Evolutionary conservation across 2,113 vertebrate species (phyloP).

Genomic region (Tenebrosternarchus preto): DNA sequence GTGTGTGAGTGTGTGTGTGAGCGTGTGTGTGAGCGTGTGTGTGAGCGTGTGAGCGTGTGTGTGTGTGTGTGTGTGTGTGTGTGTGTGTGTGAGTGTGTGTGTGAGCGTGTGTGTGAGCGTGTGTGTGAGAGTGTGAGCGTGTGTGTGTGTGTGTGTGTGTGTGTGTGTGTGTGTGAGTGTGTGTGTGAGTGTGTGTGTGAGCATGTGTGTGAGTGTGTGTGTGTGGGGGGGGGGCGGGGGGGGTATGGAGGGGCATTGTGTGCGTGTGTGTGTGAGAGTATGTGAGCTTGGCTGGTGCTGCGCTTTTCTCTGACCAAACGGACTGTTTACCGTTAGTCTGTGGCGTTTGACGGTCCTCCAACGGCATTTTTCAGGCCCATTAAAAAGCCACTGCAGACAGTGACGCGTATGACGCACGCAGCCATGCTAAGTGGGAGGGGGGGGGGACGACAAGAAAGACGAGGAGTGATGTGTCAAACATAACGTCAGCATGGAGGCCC

Average conservation of each 20-base stretch:
- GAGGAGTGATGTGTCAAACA: slow-evolving; percentile 46
- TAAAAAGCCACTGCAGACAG: slow-evolving; percentile 54
- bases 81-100: slow-evolving; percentile 37
- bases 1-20: slow-evolving; percentile 40
- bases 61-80: slow-evolving; percentile 20
- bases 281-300: slow-evolving; percentile 31
- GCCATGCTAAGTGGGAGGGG: not conserved
- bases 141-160: too few relatives aligned
- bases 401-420: slow-evolving; percentile 47
- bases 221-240: too few relatives aligned
- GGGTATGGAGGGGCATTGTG: too few relatives aligned
- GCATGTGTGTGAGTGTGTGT: too few relatives aligned
- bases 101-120: slow-evolving; percentile 16
- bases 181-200: not conserved
- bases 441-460: slow-evolving; percentile 35
- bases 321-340: slow-evolving; percentile 58
- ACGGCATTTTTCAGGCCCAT: slow-evolving; percentile 50
- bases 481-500: slow-evolving; percentile 31
- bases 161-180: slow-evolving; percentile 31
- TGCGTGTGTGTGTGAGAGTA: slow-evolving; percentile 4
- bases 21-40: slow-evolving; percentile 19
- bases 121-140: too few relatives aligned
- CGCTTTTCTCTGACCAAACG: slow-evolving; percentile 41
- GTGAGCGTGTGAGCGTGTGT: too few relatives aligned
- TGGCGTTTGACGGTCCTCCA: slow-evolving; percentile 43